Conservation (phyloP, 2,113 vertebrate species). For the Malurus alboscapulatus region DNA sequence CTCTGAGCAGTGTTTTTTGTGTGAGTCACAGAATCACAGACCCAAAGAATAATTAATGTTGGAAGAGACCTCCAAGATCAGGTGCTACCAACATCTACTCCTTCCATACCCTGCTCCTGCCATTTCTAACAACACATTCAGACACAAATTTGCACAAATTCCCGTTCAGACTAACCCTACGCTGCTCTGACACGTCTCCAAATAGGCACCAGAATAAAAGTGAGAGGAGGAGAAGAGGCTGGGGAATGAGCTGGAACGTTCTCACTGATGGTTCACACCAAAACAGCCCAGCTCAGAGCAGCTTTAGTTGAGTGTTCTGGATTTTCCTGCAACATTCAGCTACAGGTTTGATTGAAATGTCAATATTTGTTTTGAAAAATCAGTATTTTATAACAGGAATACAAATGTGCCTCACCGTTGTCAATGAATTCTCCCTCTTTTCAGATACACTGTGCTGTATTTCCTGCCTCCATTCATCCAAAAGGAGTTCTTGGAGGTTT, state of each 20-base stretch:
- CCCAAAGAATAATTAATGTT: not conserved
- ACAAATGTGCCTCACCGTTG: not conserved
- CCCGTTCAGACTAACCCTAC: not conserved
- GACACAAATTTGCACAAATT: not conserved
- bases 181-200: not conserved
- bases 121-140: not conserved
- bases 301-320: slow-evolving; percentile 23
- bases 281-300: slow-evolving; percentile 1
- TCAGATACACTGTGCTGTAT: accelerated
- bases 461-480: not conserved
- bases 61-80: not conserved
- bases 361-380: slow-evolving; percentile 3
- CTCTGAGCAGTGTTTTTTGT: not conserved
- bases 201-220: slow-evolving; percentile 35
- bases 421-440: not conserved
- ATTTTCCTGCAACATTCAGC: not conserved
- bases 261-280: not conserved
- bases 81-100: not conserved
- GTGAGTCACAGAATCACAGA: not conserved
- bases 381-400: not conserved
- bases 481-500: not conserved
- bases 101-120: not conserved
- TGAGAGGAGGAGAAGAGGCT: slow-evolving; percentile 28
- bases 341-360: not conserved
- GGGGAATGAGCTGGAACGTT: not conserved